Conservation (phyloP, 2,113 vertebrate genomes). For the Mus pahari region DNA sequence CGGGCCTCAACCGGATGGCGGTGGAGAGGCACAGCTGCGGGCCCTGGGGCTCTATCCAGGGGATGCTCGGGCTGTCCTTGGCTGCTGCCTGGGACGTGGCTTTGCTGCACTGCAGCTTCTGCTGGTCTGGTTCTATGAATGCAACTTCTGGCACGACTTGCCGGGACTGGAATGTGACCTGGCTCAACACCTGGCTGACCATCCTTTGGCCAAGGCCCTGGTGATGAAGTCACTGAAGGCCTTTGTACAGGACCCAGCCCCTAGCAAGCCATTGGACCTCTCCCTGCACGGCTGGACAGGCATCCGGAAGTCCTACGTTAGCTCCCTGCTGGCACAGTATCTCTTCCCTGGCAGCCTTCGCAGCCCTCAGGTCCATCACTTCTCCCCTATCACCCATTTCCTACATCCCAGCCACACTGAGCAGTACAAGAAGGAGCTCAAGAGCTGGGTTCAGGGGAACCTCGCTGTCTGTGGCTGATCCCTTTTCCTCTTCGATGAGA, state of each 20-base stretch:
- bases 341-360: constrained; percentile 90
- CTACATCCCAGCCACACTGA: constrained; percentile 85
- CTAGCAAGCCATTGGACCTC: constrained; percentile 92
- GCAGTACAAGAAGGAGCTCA: constrained; percentile 92
- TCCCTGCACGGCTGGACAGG: constrained; percentile 96
- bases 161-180: constrained; percentile 94
- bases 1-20: constrained; percentile 20
- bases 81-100: constrained; percentile 80
- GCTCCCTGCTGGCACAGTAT: constrained; percentile 90
- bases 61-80: constrained; percentile 61
- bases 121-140: constrained; percentile 92
- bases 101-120: constrained; percentile 89
- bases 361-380: constrained; percentile 93
- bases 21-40: constrained; percentile 18
- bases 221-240: constrained; percentile 88
- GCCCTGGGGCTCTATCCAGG: constrained; percentile 46
- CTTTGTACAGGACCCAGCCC: constrained; percentile 88
- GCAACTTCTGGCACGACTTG: constrained; percentile 92
- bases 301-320: constrained; percentile 95
- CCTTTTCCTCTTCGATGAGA: constrained; percentile 96
- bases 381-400: constrained; percentile 94
- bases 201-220: constrained; percentile 92
- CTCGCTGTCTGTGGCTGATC: constrained; percentile 94
- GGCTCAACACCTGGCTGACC: constrained; percentile 92
- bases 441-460: constrained; percentile 94